Conservation (phyloP, 2,888 invertebrate species). For the Chymomyza fuscimana region DNA sequence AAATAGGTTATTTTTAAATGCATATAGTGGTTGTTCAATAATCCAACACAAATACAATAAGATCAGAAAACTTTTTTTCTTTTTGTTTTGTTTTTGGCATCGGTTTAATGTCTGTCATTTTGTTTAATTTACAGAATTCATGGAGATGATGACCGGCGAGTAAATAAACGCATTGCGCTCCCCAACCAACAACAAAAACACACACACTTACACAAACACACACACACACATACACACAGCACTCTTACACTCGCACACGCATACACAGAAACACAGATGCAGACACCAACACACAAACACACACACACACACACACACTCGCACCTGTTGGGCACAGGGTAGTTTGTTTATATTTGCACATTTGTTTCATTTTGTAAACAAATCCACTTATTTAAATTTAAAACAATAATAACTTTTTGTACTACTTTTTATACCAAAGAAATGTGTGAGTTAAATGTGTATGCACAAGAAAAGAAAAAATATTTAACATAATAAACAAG, state of each 20-base stretch:
- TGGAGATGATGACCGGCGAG: conserved; percentile 98
- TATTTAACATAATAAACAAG: conserved; percentile 14
- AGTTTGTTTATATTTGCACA: conserved; percentile 65
- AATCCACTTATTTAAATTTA: conserved; percentile 63
- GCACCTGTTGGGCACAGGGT: conserved; percentile 58
- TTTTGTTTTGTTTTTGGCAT: conserved; percentile 23
- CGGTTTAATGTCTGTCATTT: conserved; percentile 52
- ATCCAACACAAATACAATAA: not conserved
- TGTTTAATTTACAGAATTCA: conserved; percentile 89
- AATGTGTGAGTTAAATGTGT: conserved; percentile 48
- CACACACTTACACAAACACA: conserved; percentile 7
- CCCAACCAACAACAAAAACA: conserved; percentile 26
- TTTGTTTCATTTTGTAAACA: conserved; percentile 65
- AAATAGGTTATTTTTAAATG: conserved; percentile 17
- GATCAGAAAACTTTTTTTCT: not conserved
- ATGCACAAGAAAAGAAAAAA: conserved; percentile 39
- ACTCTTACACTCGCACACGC: conserved; percentile 18
- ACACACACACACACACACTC: conserved; percentile 13
- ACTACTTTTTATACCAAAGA: conserved; percentile 67
- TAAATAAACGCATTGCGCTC: conserved; percentile 80
- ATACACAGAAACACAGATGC: conserved; percentile 19
- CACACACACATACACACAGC: conserved; percentile 20
- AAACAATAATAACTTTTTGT: conserved; percentile 60
- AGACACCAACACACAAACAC: conserved; percentile 14
- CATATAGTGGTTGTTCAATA: conserved; percentile 42